Conservation (phyloP, 1,140 invertebrate genomes). For the Macrobrachium rosenbergii region DNA sequence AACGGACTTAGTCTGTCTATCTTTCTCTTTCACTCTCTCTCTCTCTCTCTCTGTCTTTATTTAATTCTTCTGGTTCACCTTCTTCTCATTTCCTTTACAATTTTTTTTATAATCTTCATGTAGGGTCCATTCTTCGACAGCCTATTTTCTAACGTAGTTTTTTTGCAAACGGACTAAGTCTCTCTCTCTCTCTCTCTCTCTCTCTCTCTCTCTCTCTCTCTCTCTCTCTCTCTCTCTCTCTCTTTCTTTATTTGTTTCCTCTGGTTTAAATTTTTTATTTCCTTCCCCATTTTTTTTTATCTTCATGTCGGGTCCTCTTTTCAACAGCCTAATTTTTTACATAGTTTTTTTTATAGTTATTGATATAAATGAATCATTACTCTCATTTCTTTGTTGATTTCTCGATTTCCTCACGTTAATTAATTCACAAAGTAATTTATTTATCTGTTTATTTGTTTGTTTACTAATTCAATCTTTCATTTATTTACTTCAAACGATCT, state of each 20-base stretch:
- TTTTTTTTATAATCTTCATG: no score
- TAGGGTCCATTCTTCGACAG: no score
- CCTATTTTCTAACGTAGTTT: no score
- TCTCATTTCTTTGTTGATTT: no score
- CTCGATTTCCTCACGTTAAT: no score
- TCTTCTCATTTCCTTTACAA: background rate
- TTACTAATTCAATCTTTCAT: no score
- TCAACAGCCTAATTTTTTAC: background rate
- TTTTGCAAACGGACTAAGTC: background rate
- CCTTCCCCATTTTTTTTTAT: background rate
- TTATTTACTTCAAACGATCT: no score
- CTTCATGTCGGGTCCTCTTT: background rate
- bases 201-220: conserved; percentile 24
- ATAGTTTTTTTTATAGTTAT: background rate
- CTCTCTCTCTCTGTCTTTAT: background rate
- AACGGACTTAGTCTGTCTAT: background rate
- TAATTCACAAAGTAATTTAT: no score
- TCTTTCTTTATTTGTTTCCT: conserved; percentile 1
- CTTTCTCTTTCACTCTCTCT: background rate
- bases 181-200: conserved; percentile 24
- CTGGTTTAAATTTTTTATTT: background rate
- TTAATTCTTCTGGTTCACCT: background rate
- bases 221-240: conserved; percentile 22
- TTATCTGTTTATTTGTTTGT: no score
- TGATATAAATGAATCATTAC: no score